These are phyloP conservation scores for Didymodactylos carnosus DNA, from an alignment of 2,888 invertebrate genomes.

Conservation along the genomic window DNA sequence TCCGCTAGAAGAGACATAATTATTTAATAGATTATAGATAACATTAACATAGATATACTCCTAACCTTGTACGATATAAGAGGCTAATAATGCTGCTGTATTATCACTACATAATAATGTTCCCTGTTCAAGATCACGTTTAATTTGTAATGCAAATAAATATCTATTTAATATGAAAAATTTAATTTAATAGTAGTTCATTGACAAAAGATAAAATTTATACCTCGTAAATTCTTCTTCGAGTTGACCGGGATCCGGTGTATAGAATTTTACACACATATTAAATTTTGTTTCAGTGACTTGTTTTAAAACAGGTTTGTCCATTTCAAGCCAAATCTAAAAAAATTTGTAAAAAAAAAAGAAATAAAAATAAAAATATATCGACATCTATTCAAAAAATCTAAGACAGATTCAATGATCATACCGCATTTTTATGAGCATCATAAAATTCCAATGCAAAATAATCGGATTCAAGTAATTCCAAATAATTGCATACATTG, in stretches of 20 bases:
- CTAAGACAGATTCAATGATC: too few species aligned
- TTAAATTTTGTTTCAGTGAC: slow-evolving; percentile 25
- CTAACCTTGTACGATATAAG: slow-evolving; percentile 84
- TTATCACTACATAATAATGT: slow-evolving; percentile 90
- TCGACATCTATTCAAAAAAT: not conserved
- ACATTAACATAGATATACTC: too few species aligned
- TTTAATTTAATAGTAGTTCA: not conserved
- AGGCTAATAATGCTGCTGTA: slow-evolving; percentile 89
- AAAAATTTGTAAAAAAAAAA: not conserved
- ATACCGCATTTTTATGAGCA: slow-evolving; percentile 59
- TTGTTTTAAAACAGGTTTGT: slow-evolving; percentile 14
- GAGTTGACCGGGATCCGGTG: slow-evolving; percentile 84
- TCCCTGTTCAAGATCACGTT: slow-evolving; percentile 75
- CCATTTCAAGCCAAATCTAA: slow-evolving; percentile 13
- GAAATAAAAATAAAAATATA: not conserved
- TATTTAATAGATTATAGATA: not conserved
- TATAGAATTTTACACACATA: slow-evolving; percentile 97
- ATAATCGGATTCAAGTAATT: slow-evolving; percentile 87
- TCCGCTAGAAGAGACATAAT: slow-evolving; percentile 2
- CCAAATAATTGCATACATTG: slow-evolving; percentile 50
- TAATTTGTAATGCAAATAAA: slow-evolving; percentile 88
- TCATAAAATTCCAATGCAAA: slow-evolving; percentile 92
- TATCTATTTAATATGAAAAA: slow-evolving; percentile 37
- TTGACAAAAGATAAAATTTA: not conserved
- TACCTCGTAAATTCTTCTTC: slow-evolving; percentile 82